Evolutionary conservation across 2,797 vertebrate genomes (phyloP).

Genomic region (Amblyraja radiata): DNA sequence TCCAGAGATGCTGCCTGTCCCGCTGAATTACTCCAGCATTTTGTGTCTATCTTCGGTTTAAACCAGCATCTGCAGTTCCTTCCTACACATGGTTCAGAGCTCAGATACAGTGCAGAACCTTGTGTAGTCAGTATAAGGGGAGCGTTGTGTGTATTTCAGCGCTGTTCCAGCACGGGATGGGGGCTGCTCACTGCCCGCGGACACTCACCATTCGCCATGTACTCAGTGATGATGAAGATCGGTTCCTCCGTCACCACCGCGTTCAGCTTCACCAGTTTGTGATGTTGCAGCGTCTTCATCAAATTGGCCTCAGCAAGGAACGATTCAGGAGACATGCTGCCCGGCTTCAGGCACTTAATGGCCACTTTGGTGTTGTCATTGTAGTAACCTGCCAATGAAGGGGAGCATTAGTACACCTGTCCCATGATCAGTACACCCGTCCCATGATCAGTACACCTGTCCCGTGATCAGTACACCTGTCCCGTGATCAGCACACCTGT

Average conservation of each 20-base stretch:
- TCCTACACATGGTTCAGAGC: too few relatives aligned
- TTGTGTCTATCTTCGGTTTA: too few relatives aligned
- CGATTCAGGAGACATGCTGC: constrained; percentile 86
- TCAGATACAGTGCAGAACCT: too few relatives aligned
- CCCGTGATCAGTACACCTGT: too few relatives aligned
- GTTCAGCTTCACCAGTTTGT: constrained; percentile 79
- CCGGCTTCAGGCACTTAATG: constrained; percentile 86
- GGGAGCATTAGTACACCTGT: background rate
- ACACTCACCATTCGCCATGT: constrained; percentile 90
- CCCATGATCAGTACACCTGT: too few relatives aligned
- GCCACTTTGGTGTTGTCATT: constrained; percentile 87
- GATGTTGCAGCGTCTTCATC: constrained; percentile 91
- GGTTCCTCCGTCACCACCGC: constrained; percentile 94
- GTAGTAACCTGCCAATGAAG: constrained; percentile 65
- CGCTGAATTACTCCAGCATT: too few relatives aligned
- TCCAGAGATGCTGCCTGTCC: too few relatives aligned
- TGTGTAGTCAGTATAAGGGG: too few relatives aligned
- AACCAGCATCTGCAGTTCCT: too few relatives aligned
- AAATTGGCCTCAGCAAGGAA: constrained; percentile 94
- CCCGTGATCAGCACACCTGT: too few relatives aligned
- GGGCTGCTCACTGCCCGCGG: background rate
- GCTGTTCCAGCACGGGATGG: background rate
- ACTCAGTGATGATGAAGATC: constrained; percentile 93
- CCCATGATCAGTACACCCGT: too few relatives aligned
- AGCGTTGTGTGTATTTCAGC: background rate